Base-by-base conservation (phyloP, 2,797 vertebrate genomes). In the Florisuga fusca region DNA sequence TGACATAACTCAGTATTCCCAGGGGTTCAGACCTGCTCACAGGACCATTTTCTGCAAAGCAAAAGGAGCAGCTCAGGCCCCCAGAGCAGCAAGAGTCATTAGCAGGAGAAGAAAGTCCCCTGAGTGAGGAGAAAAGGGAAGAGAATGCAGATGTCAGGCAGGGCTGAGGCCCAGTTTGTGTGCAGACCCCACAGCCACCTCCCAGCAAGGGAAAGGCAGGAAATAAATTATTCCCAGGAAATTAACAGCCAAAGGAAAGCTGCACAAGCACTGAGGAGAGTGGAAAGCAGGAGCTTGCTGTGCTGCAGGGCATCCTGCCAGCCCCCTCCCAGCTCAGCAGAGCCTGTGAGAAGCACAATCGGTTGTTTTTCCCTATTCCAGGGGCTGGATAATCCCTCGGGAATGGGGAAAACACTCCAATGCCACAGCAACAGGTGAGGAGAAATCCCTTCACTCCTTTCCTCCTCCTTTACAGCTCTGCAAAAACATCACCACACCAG, bases 401-500 rank as follows among this genome's bases (percentile, higher is more conserved):
- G 19, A 2, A 38, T 0, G 1, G 12, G 13, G 9, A 4, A 33
- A 31, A 34, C 6, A 16, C 27, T 9, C 2, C 6, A 23, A 6
- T 1, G 17, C 20, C 50, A 5, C 2, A 31, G 0, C n/a, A 12
- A 1, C 2, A 9, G 0, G 6, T 1, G 8, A 33, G 2, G 7
- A 25, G 3, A 33, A 2, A 3, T 0, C 2, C 0, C 17, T 23
- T 20, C 5, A 13, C 26, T 11, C 10, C 15, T 2, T 2, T 31
- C 7, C 4, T 4, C 12, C 3, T 15, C 26, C 58, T 3, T 12
- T 7, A 16, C 6, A 7, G 4, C 3, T 29, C 31, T 2, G 4
- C 8, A 23, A 74, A 7, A 12, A 38, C 38, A 38, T 38, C 38
- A 38, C 38, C 5, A 38, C 38, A 38, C 10, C 38, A 38, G 10